These are phyloP conservation scores for Pantala flavescens DNA, from an alignment of 1,140 invertebrate genomes.

Conservation along the genomic window DNA sequence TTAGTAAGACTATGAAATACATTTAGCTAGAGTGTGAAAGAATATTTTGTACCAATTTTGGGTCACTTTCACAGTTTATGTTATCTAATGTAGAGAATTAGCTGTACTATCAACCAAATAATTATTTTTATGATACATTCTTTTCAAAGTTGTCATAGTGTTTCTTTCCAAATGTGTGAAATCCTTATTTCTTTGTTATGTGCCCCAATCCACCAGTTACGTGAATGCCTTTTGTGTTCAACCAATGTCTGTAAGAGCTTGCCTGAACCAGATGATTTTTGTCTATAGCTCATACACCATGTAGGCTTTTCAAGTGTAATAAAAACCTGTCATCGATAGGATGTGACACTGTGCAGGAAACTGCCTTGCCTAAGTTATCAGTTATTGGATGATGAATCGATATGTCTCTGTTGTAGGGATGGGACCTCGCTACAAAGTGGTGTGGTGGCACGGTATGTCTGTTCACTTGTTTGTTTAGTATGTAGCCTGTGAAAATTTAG, in stretches of 20 bases:
- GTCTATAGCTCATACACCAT: not conserved
- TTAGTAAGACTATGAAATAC: too few species aligned
- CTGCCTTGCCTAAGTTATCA: not conserved
- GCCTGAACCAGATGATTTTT: not conserved
- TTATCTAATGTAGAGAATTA: too few species aligned
- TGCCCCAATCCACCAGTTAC: not conserved
- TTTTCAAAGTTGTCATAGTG: not conserved
- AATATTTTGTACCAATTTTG: too few species aligned
- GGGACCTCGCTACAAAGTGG: constrained; percentile 24
- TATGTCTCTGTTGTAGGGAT: constrained; percentile 21
- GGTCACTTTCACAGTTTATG: too few species aligned
- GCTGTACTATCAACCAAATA: too few species aligned
- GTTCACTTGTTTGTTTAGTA: constrained; percentile 11
- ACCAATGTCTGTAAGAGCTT: not conserved
- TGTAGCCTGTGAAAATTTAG: not conserved
- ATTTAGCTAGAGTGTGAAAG: too few species aligned
- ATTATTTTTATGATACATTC: too few species aligned
- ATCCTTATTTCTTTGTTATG: not conserved
- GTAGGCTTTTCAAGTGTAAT: not conserved
- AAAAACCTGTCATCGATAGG: not conserved
- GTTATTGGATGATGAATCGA: not conserved
- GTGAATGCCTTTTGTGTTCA: not conserved
- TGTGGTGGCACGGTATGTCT: constrained; percentile 23
- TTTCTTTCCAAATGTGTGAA: not conserved
- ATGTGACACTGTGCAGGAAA: not conserved